Evolutionary conservation across 2,797 vertebrate species (phyloP).

Genomic region (Todus mexicanus): DNA sequence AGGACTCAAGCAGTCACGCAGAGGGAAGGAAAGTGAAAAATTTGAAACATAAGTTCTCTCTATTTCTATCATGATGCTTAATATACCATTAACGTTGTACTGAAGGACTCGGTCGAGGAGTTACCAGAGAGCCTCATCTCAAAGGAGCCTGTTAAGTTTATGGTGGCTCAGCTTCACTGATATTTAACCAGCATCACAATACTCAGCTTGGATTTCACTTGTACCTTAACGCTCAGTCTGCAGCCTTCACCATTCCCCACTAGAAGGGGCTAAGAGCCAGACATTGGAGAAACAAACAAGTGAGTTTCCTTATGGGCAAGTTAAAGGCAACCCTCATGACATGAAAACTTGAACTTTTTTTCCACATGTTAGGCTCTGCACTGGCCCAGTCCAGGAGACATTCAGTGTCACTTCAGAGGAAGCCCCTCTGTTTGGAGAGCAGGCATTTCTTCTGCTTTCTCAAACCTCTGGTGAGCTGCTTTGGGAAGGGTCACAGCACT

Average conservation of each 20-base stretch:
- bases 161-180: neutral
- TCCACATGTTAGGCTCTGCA: neutral
- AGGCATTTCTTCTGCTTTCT: neutral
- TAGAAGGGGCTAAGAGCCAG: slow-evolving; percentile 3
- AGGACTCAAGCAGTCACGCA: neutral
- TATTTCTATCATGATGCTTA: neutral
- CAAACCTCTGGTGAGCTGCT: neutral
- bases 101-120: neutral
- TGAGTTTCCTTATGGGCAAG: rapidly evolving
- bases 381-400: neutral
- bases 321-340: neutral
- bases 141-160: neutral
- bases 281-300: neutral
- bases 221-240: neutral
- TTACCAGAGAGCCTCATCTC: neutral
- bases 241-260: neutral
- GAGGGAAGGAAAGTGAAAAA: neutral
- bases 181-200: neutral
- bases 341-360: rapidly evolving
- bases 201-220: neutral
- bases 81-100: neutral
- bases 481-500: neutral
- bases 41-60: neutral
- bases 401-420: neutral
- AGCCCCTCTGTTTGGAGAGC: neutral